Evolutionary conservation across 1,140 invertebrate genomes (phyloP), one percentile per base, ranked within the genome.

Genomic region (Cydia amplana): DNA sequence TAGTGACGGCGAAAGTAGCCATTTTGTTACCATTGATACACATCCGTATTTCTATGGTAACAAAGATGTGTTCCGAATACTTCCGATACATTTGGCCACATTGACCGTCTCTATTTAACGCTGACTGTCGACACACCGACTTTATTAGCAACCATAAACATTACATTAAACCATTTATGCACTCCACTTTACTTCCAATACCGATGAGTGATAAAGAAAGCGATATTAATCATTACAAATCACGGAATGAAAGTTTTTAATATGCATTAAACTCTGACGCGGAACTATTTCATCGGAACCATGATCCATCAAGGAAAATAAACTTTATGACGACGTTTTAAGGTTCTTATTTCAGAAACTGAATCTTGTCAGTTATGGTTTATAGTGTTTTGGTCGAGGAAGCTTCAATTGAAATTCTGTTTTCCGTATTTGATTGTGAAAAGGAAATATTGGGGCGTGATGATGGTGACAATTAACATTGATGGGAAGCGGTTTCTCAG

Each of bases 231-330:
- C 63, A 64, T 55, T 55, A 9, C 63, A 25, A 64, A 64, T 23
- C 20, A 28, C 63, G 63, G 63, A 28, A 64, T 25, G 63, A 64
- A 64, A 64, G 63, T 64, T 64, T 64, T 64, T 64, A 63, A 64
- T 64, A 64, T 16, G 63, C 63, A 64, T 64, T 25, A 64, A 64
- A 28, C 9, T 25, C 5, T 23, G 9, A 20, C 55, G 9, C 9
- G 63, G 63, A 64, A 64, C 63, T 64, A 10, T 1, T 2, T 64
- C 20, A 5, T 28, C 63, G 63, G 63, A 64, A 64, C 63, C 28
- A 28, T n/a, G 25, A 64, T 64, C n/a, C 0, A 18, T 1, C 2
- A 18, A 49, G 46, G 14, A 49, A 49, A 49, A 49, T 14, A 16
- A 9, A 55, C 51, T 18, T 18, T 55, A 55, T 18, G 16, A 0